Conservation (phyloP, 2,888 invertebrate genomes). For the Agonopterix alstromeriana region DNA sequence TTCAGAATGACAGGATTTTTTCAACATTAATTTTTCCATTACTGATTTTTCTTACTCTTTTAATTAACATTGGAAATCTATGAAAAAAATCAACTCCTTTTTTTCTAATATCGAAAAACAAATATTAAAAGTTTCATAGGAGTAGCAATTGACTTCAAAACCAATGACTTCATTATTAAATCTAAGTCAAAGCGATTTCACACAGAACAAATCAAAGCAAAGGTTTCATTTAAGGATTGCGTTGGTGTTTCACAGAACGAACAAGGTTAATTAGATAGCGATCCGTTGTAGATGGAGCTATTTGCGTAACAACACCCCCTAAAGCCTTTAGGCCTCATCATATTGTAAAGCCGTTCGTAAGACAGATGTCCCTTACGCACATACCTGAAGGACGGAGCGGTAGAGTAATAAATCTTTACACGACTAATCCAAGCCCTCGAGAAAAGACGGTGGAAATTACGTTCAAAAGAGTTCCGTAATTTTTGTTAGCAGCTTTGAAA, state of each 20-base stretch:
- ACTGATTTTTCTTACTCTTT: no score
- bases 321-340: constrained; percentile 7
- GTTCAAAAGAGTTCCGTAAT: neutral
- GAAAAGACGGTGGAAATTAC: constrained; percentile 22
- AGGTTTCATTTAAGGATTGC: neutral
- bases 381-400: constrained; percentile 22
- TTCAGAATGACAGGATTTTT: no score
- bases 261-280: constrained; percentile 10
- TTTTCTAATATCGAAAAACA: no score
- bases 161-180: no score
- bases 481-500: neutral
- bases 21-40: no score
- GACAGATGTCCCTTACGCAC: constrained; percentile 6
- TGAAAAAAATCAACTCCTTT: no score
- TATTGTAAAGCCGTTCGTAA: constrained; percentile 5
- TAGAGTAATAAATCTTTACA: constrained; percentile 43
- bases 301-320: constrained; percentile 7
- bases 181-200: constrained; percentile 3
- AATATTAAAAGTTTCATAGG: no score
- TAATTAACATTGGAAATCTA: no score
- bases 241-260: constrained; percentile 1
- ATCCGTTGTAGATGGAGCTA: constrained; percentile 10
- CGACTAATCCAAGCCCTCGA: constrained; percentile 38
- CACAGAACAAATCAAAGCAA: constrained; percentile 1
- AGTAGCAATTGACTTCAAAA: no score